A percentile compares a stretch with the other conserved stretches of the same genome.
phyloP scores from a whole-genome alignment of 2,797 vertebrate genomes.

The Lepilemur septentrionalis region DNA sequence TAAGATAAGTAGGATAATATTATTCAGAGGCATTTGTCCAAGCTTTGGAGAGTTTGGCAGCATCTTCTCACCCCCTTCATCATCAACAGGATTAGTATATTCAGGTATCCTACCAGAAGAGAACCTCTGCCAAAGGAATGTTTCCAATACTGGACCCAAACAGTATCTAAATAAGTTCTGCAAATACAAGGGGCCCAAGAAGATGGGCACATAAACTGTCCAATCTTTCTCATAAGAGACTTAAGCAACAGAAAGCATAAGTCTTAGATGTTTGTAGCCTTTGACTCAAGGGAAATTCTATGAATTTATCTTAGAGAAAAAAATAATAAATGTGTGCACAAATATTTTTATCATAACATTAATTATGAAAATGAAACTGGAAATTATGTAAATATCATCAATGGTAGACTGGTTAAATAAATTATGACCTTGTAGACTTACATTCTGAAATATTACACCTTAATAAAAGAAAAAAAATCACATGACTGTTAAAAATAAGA shows the following conservation, averaged over 20 bases:
- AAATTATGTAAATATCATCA: neutral
- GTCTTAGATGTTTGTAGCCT: neutral
- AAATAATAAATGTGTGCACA: neutral
- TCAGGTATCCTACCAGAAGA: neutral
- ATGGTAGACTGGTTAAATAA: neutral
- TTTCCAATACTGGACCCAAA: neutral
- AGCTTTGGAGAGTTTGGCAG: neutral
- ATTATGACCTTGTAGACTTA: neutral
- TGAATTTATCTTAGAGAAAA: neutral
- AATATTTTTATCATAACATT: neutral
- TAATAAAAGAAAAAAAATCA: constrained; percentile 4
- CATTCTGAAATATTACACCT: neutral
- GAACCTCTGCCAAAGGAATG: neutral
- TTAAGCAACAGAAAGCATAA: neutral
- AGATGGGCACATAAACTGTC: neutral
- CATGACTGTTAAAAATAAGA: neutral
- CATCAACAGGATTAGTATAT: neutral
- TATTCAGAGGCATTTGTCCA: neutral
- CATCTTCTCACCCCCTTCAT: neutral
- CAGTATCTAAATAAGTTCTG: neutral
- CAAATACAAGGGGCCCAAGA: neutral
- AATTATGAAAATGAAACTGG: neutral
- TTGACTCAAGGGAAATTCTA: neutral
- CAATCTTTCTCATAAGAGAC: neutral
- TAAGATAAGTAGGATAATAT: neutral